These are phyloP conservation scores for Zhuqinia jingwanae DNA, from an alignment of 2,888 invertebrate species.

Conservation along the genomic window DNA sequence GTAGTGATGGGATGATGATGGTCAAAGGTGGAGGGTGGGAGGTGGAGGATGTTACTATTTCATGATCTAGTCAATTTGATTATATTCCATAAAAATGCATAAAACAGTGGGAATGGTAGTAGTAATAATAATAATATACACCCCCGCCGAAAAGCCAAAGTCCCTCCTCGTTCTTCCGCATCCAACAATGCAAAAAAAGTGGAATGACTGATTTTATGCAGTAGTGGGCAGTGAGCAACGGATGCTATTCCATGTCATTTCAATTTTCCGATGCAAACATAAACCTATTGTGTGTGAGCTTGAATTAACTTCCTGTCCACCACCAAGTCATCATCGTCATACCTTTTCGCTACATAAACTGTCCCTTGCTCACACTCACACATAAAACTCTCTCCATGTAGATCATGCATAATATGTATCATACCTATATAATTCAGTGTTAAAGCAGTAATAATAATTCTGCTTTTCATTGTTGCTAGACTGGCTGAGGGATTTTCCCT, in stretches of 20 bases:
- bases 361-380: no score
- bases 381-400: neutral
- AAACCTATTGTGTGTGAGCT: neutral
- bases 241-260: constrained; percentile 21
- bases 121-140: neutral
- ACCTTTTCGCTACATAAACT: no score
- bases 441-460: neutral
- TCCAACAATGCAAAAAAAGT: constrained; percentile 37
- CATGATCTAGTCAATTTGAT: constrained; percentile 78
- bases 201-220: constrained; percentile 22
- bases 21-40: constrained; percentile 30
- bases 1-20: neutral
- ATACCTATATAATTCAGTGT: no score
- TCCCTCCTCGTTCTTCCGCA: constrained; percentile 33
- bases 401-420: no score
- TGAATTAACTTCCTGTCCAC: constrained; percentile 58
- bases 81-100: neutral
- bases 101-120: neutral
- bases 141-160: neutral
- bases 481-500: neutral
- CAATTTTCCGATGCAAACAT: neutral
- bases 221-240: neutral
- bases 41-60: constrained; percentile 79
- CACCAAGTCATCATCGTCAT: neutral
- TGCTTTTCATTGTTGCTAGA: neutral